Percentiles rank a stretch among this genome's conserved stretches.
Evolutionary conservation across 53 echinoderm and acorn worm genomes (phyloP).

Genomic region (Apostichopus leukothele): DNA sequence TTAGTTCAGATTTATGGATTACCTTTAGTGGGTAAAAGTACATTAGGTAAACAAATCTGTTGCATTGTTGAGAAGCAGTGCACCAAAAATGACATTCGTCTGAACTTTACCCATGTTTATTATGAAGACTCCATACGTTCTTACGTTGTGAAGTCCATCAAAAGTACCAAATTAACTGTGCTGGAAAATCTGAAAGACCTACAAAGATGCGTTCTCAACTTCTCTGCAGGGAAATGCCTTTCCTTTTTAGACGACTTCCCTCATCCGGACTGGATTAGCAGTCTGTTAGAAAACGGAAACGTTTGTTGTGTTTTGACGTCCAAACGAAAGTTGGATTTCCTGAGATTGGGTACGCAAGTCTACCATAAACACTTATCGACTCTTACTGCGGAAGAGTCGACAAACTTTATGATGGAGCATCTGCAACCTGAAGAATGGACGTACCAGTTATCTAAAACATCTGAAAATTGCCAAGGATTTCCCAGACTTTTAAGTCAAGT

Average conservation of each 20-base stretch:
- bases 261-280: background rate
- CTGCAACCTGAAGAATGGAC: slow-evolving; percentile 31
- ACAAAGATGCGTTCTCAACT: background rate
- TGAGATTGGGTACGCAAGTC: background rate
- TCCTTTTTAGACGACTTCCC: slow-evolving; percentile 9
- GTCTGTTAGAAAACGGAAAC: background rate
- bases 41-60: background rate
- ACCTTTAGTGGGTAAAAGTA: slow-evolving; percentile 23
- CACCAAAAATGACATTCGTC: background rate
- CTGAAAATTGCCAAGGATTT: slow-evolving; percentile 27
- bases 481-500: slow-evolving; percentile 8
- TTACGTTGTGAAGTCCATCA: background rate
- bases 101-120: background rate
- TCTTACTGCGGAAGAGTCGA: slow-evolving; percentile 4
- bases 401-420: slow-evolving; percentile 2
- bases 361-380: background rate
- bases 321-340: background rate
- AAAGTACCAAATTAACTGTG: background rate
- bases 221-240: background rate
- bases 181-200: background rate
- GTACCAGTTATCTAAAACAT: background rate
- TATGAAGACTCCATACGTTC: background rate
- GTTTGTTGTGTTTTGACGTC: background rate
- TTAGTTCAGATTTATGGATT: slow-evolving; percentile 22
- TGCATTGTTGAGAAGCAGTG: background rate